Percentiles rank a stretch among this genome's conserved stretches.
phyloP scores from a whole-genome alignment of 2,113 vertebrate species.

The Callipepla californica region DNA sequence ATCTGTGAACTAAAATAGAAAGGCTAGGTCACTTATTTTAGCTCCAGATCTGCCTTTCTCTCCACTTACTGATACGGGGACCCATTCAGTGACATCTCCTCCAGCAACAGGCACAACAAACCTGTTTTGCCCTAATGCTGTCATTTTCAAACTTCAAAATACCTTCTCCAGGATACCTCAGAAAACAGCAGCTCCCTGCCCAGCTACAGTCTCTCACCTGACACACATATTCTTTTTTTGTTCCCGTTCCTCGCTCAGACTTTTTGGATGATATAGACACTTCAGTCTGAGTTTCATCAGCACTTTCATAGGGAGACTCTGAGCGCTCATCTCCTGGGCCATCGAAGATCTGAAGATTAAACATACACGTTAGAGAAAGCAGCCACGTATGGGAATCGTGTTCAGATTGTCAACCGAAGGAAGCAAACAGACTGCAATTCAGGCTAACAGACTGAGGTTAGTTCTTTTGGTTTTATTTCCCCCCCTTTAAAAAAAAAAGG shows the following conservation, averaged over 20 bases:
- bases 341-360: conserved; percentile 83
- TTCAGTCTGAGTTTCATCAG: conserved; percentile 86
- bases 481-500: neutral
- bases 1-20: neutral
- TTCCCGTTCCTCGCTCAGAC: conserved; percentile 81
- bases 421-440: neutral
- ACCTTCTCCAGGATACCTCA: neutral
- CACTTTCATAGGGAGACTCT: conserved; percentile 91
- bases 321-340: conserved; percentile 87
- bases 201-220: conserved; percentile 82
- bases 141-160: neutral
- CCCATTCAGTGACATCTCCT: neutral
- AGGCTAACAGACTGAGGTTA: neutral
- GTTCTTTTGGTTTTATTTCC: neutral
- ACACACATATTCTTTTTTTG: conserved; percentile 93
- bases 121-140: neutral
- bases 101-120: neutral
- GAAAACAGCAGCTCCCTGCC: neutral
- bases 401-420: neutral
- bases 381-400: neutral
- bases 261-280: conserved; percentile 85
- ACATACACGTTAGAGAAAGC: conserved; percentile 57
- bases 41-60: neutral
- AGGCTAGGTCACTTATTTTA: neutral
- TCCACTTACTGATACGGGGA: neutral